Base-by-base conservation (phyloP, 1,140 invertebrate species). In the Nasonia giraulti region DNA sequence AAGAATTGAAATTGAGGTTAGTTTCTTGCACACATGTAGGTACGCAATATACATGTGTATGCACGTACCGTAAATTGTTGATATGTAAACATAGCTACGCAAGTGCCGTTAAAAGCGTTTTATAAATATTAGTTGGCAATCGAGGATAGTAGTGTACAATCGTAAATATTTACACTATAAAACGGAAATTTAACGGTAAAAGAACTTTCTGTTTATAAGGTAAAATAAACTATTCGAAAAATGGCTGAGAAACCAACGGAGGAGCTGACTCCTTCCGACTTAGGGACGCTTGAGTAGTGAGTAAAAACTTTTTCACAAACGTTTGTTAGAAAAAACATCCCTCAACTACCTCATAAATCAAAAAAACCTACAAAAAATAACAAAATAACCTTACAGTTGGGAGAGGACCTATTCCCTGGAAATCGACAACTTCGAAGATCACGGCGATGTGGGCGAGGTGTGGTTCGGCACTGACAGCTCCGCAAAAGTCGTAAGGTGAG, bases 391-490 rank as follows among this genome's bases (percentile, higher is more conserved):
- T 92, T 93, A 87, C 89, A 96, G 96, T 92, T 99, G 98, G 98
- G 96, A 98, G 89, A 92, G 95, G 74, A 93, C 95, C 14, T 99
- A 99, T 91, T 92, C 94, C 75, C 94, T 93, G 82, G 98, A 99
- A 93, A 95, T 98, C 55, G 92, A 94, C 47, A 98, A 98, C 92
- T 99, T 96, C 90, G 93, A 96, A 77, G 95, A 95, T 85, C 95
- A 96, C 91, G 97, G 97, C 4, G 98, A 99, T 91, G 95, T 96
- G 17, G 98, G 98, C 8, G 98, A 99, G 91, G 94, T 98, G 66
- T 99, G 98, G 98, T 99, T 99, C 91, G 98, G 98, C 12, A 96
- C 97, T 91, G 96, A 96, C 79, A 96, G 96, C 85, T 95, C 97
- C 62, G 92, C 95, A 68, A 95, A 97, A 87, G 93, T 98, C 27